Base-by-base conservation (phyloP, 2,888 invertebrate genomes). In the Eulithis testata region DNA sequence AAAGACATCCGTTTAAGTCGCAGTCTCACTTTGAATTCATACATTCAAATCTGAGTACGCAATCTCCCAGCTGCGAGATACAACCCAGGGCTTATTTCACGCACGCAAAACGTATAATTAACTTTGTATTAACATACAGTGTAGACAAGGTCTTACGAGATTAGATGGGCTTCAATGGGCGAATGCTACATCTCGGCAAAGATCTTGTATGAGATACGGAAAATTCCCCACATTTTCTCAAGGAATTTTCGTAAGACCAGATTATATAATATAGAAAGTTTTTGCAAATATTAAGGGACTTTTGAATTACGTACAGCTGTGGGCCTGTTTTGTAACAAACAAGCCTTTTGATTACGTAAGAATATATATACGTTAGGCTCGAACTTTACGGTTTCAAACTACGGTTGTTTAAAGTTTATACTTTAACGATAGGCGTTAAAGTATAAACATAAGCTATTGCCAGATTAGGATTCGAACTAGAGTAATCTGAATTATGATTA, bases 31-130 rank as follows among this genome's bases (percentile, higher is more conserved):
- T 78, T 72, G 73, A 76, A 79, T 80, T 73, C 79, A 78, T 79
- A 78, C 77, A 86, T 83, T 83, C 82, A 74, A 74, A 71, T 77
- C 68, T 75, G 77, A 74, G 76, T 67, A 75, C 65, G 76, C 81
- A 82, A 86, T 86, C 83, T 83, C 80, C 74, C 75, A 78, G 70
- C 73, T 80, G 68, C 60, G 59, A 72, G 73, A 73, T 73, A 75
- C 73, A 73, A 76, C 74, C 74, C 76, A 71, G 57, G 76, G 88
- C 86, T 87, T 85, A 86, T 83, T 87, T 85, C 79, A 85, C 88
- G 86, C 86, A 84, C 82, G 82, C 82, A 76, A 87, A 89, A 88
- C 86, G 85, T 85, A 89, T 89, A 90, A 90, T 90, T 90, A 90
- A 89, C 86, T 84, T 85, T 84, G 76, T 85, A 88, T 89, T 88